A percentile compares a stretch with the other conserved stretches of the same genome.
Conservation (phyloP, 1,140 invertebrate species). For the Teleopsis dalmanni region DNA sequence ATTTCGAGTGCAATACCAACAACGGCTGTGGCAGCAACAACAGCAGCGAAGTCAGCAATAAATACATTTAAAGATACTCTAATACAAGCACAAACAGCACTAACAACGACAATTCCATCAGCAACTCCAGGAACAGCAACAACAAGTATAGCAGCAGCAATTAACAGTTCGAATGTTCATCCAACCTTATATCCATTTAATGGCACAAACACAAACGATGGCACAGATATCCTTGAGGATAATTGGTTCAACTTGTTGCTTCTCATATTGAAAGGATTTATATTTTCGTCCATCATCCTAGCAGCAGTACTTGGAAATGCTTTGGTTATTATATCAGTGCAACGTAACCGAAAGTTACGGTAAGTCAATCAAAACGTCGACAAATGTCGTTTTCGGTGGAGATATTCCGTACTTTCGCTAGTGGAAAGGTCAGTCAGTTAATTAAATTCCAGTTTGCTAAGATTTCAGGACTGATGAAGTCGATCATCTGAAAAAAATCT, state of each 20-base stretch:
- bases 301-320: constrained; percentile 82
- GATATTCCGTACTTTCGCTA: background rate
- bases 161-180: background rate
- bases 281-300: constrained; percentile 76
- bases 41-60: too few relatives aligned
- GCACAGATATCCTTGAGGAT: constrained; percentile 12
- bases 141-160: constrained; percentile 10
- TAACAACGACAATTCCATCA: constrained; percentile 22
- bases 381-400: background rate
- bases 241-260: constrained; percentile 50
- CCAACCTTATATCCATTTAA: background rate
- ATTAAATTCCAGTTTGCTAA: too few relatives aligned
- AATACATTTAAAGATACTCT: constrained; percentile 3
- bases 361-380: constrained; percentile 19
- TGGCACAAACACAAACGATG: background rate
- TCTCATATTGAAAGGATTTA: constrained; percentile 61
- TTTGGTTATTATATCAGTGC: constrained; percentile 66
- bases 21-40: too few relatives aligned
- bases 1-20: too few relatives aligned
- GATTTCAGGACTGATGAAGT: too few relatives aligned
- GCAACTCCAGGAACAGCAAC: constrained; percentile 13
- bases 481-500: background rate
- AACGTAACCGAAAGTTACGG: constrained; percentile 42
- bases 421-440: too few relatives aligned
- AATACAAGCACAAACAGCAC: constrained; percentile 17